These are phyloP conservation scores for Glyptemys insculpta DNA, from an alignment of 2,797 vertebrate species.

Conservation along the genomic window DNA sequence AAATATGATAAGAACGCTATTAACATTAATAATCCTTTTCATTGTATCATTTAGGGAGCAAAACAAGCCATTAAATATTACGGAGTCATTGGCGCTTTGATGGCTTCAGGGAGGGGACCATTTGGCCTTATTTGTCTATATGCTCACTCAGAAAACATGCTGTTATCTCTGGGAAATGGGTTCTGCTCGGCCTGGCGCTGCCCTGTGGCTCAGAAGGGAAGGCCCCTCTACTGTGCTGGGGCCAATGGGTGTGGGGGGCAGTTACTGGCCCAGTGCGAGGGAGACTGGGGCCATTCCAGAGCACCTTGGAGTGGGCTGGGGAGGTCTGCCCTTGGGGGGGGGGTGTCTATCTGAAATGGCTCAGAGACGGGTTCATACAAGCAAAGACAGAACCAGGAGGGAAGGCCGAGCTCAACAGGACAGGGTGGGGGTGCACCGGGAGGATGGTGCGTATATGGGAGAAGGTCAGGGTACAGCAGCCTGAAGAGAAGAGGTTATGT, in stretches of 20 bases:
- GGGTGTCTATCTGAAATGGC: rapidly evolving
- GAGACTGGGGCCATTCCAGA: rapidly evolving
- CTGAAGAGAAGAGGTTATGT: rapidly evolving
- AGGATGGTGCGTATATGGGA: background rate
- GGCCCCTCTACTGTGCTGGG: no score
- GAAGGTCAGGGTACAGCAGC: rapidly evolving
- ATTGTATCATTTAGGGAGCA: slow-evolving; percentile 83
- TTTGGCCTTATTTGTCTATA: slow-evolving; percentile 75
- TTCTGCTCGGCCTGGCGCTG: background rate
- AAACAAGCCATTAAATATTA: slow-evolving; percentile 84
- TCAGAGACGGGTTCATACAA: background rate
- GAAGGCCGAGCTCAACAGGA: background rate
- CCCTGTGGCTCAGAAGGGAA: rapidly evolving
- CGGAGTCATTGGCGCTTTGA: slow-evolving; percentile 77
- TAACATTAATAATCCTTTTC: slow-evolving; percentile 85
- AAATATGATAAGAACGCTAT: slow-evolving; percentile 83
- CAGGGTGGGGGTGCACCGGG: rapidly evolving
- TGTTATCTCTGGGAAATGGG: slow-evolving; percentile 60
- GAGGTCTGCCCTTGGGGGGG: background rate
- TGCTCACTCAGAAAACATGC: slow-evolving; percentile 35
- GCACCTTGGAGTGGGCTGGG: background rate
- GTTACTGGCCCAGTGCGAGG: rapidly evolving
- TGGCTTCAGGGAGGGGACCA: slow-evolving; percentile 78
- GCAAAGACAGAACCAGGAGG: background rate
- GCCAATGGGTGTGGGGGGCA: no score